Evolutionary conservation across 2,888 invertebrate genomes (phyloP), one percentile per base, ranked within the genome.

Genomic region (Pseudeuparius sepicola): DNA sequence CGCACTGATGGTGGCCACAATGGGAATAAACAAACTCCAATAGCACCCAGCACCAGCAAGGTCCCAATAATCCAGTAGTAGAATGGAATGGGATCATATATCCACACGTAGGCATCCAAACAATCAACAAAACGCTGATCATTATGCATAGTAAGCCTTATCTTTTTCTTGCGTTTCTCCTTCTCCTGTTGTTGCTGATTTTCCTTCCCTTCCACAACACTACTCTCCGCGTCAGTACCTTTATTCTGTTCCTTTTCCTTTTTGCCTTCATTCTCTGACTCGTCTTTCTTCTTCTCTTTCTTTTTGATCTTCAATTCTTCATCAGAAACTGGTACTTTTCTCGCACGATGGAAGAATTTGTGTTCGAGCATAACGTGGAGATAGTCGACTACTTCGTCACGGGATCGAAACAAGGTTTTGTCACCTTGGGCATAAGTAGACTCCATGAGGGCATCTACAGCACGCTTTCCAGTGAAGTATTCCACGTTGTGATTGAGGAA

Each of bases 1-100:
- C 84, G 75, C 50, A 96, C 82, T 49, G 85, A 79, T 34, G 87
- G 84, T 1, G 98, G 98, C 98, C 98, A 99, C 35, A 99, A 67
- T n/a, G 98, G 98, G 67, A 97, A 99, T 57, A 99, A 73, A 64
- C 98, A 99, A 23, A 98, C 78, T 9, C 82, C 86, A 51, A 97
- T 90, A 16, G 93, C 90, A 13, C 90, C 96, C 35, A 96, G 66
- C 16, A 99, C 89, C 43, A 87, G 68, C 3, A 87, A 66, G 5
- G 81, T 75, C n/a, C 96, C 96, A 53, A 88, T 84, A 46, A 94
- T 72, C 85, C 93, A 94, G 63, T 89, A 90, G 64, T 88, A 82
- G 60, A 86, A 77, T 24, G 93, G 92, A 59, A 93, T 88, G 0
- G 96, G 94, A 64, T 96, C 94, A 63, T 92, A 97, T 43, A 96